A percentile compares a stretch with the other conserved stretches of the same genome.
Evolutionary conservation across 2,113 vertebrate species (phyloP).

Genomic region (Platichthys stellatus): DNA sequence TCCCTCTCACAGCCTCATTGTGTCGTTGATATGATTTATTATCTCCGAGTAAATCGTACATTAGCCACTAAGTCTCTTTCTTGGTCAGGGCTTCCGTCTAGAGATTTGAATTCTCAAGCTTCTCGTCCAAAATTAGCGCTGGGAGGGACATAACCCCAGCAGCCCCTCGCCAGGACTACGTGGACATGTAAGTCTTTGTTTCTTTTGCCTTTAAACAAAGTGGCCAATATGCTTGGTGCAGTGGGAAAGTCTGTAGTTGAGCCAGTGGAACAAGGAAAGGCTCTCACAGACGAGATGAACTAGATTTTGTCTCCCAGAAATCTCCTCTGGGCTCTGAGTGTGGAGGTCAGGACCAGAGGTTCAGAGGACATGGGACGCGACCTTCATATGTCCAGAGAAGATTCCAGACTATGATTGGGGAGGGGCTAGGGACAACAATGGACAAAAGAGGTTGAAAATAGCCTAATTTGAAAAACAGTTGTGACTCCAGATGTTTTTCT

Average conservation of each 20-base stretch:
- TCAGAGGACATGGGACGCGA: constrained; percentile 54
- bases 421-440: constrained; percentile 39
- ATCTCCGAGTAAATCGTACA: neutral
- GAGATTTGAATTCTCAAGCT: constrained; percentile 54
- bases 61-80: neutral
- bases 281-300: constrained; percentile 47
- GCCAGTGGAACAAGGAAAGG: constrained; percentile 46
- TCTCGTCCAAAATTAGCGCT: constrained; percentile 53
- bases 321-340: constrained; percentile 36
- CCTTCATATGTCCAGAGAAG: constrained; percentile 40
- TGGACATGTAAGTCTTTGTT: constrained; percentile 41
- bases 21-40: neutral
- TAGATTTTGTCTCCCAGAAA: constrained; percentile 52
- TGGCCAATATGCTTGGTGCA: constrained; percentile 32
- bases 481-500: constrained; percentile 54
- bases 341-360: constrained; percentile 42
- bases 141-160: constrained; percentile 25
- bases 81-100: neutral
- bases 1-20: too few species aligned
- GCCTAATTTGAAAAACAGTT: constrained; percentile 19
- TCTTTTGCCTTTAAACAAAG: constrained; percentile 60
- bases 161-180: neutral
- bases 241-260: constrained; percentile 34
- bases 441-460: constrained; percentile 59
- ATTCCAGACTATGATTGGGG: constrained; percentile 48